Conservation (phyloP, 2,797 vertebrate species). For the Erethizon dorsatum region DNA sequence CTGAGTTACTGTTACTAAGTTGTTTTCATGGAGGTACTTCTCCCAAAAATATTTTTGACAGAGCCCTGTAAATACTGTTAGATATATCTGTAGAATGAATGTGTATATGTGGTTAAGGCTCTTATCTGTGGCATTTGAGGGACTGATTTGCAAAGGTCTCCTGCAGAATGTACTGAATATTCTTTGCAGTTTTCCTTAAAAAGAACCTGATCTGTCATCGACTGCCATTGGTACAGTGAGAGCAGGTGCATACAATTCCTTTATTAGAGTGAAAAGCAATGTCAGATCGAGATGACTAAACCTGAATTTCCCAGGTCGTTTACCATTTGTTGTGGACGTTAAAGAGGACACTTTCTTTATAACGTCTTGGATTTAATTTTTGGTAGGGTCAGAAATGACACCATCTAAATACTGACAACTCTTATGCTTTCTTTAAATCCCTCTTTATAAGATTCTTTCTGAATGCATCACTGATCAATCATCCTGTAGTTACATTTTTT, state of each 20-base stretch:
- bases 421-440: not conserved
- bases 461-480: not conserved
- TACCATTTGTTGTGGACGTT: slow-evolving; percentile 3
- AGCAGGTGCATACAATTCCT: not conserved
- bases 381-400: not conserved
- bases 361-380: not conserved
- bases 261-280: not conserved
- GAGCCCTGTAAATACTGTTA: not conserved
- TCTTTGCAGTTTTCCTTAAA: not conserved
- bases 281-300: not conserved
- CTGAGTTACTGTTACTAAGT: not conserved
- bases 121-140: not conserved
- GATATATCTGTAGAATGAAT: not conserved
- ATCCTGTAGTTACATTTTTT: not conserved
- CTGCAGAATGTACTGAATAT: not conserved
- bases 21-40: not conserved
- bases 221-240: not conserved
- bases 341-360: not conserved
- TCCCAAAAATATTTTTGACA: not conserved
- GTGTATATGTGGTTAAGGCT: not conserved
- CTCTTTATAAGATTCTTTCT: not conserved
- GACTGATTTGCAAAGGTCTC: not conserved
- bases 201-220: not conserved
- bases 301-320: not conserved
- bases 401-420: not conserved